Evolutionary conservation across 2,888 invertebrate species (phyloP), one percentile per base, ranked within the genome.

Genomic region (Scaptomyza reducta): DNA sequence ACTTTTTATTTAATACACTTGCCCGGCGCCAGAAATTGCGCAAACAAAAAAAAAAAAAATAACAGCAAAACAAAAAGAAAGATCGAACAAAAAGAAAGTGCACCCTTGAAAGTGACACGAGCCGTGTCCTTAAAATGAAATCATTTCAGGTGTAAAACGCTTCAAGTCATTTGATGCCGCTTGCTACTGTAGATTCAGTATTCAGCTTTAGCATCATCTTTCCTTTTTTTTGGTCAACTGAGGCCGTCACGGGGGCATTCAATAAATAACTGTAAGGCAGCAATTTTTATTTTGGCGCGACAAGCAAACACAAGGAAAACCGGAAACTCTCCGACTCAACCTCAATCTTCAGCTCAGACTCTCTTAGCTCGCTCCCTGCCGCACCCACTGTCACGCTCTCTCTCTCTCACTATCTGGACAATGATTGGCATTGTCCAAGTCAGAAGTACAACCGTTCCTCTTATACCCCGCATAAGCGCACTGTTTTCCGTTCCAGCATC

Each of bases 81-180:
- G 5, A 38, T 14, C 3, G 14, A 38, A 2, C 7, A 40, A 2
- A 14, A 9, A 7, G 6, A 16, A 57, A 66, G 56, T 35, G 42
- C 1, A 46, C 27, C 44, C 50, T 55, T 50, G 55, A 59, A 63
- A 62, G 51, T 58, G 55, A 58, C 25, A 56, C 45, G 29, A 40
- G 16, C 14, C 42, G 25, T 50, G 59, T 47, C 22, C 69, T 44
- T 33, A 63, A 87, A 87, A 80, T 71, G 60, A 80, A 81, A 84
- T 81, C 82, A 87, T 84, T 84, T 81, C 70, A 81, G 81, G 87
- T 87, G 85, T 70, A 81, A 87, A 84, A 71, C 71, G 87, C 87
- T 87, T 66, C 66, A 66, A 87, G 84, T 80, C 82, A 79, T 71
- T 71, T 57, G 55, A 64, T 60, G 44, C 69, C 25, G 25, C 29